Conservation (phyloP, 2,113 vertebrate species). For the Montifringilla adamsi region DNA sequence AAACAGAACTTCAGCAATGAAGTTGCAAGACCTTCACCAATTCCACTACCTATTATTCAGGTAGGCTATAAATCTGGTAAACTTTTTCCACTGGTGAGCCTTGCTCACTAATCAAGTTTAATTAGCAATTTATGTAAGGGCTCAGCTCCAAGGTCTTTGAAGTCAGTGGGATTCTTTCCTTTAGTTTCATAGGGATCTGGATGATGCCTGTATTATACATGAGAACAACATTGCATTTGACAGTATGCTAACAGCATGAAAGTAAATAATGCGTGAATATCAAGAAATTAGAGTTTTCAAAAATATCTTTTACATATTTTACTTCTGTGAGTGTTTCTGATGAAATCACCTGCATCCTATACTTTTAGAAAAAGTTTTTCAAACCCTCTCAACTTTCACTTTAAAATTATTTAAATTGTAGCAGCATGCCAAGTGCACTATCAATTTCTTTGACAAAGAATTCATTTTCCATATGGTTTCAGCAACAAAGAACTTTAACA, state of each 20-base stretch:
- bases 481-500: slow-evolving; percentile 18
- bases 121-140: neutral
- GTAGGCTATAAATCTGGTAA: neutral
- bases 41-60: slow-evolving; percentile 12
- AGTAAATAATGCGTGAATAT: neutral
- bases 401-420: neutral
- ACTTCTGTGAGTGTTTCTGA: neutral
- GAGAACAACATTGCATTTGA: neutral
- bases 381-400: neutral
- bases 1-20: neutral
- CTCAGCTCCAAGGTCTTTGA: slow-evolving; percentile 6
- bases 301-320: neutral
- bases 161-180: neutral
- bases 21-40: neutral
- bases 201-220: neutral
- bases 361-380: neutral
- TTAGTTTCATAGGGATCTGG: neutral
- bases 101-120: slow-evolving; percentile 9
- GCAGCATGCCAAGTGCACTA: neutral
- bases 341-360: neutral
- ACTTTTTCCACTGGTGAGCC: neutral
- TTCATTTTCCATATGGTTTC: slow-evolving; percentile 42
- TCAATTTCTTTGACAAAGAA: slow-evolving; percentile 10
- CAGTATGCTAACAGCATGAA: neutral
- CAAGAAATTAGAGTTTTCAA: neutral